Conservation (phyloP, 2,113 vertebrate species). For the Drymodes brunneopygia region DNA sequence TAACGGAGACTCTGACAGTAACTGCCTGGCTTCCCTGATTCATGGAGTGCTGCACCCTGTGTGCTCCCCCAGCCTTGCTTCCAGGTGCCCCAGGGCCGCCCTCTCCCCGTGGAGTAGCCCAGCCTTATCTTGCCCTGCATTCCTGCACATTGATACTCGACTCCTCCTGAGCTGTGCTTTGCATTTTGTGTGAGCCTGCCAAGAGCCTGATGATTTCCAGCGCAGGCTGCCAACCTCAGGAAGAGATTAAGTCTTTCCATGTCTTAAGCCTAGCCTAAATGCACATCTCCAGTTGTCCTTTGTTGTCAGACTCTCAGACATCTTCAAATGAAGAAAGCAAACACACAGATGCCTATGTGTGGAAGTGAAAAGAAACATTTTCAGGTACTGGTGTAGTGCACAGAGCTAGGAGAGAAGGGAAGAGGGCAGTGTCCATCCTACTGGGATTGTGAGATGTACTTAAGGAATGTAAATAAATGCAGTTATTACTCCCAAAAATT, state of each 20-base stretch:
- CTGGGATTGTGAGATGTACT: not conserved
- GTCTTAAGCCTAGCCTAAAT: not conserved
- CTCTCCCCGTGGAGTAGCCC: not conserved
- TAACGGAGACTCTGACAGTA: not conserved
- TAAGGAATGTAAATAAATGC: slow-evolving; percentile 25
- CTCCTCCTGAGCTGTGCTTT: not conserved
- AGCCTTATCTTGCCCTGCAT: not conserved
- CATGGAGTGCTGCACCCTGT: not conserved
- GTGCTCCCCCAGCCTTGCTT: not conserved
- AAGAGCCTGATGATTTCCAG: not conserved
- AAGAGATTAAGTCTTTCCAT: not conserved
- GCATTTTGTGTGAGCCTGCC: not conserved
- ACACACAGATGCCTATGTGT: not conserved
- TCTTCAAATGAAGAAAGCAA: not conserved
- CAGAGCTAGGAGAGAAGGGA: not conserved
- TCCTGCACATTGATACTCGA: not conserved
- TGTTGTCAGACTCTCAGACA: not conserved
- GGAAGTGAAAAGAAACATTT: not conserved
- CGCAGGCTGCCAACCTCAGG: not conserved
- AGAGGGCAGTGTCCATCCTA: not conserved
- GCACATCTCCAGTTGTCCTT: not conserved
- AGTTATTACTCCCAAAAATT: not conserved
- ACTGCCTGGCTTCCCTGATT: rapidly evolving
- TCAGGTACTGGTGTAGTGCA: not conserved
- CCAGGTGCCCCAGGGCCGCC: rapidly evolving